These are phyloP conservation scores for Hesperophylax magnus DNA, from an alignment of 1,140 invertebrate genomes.

Conservation along the genomic window DNA sequence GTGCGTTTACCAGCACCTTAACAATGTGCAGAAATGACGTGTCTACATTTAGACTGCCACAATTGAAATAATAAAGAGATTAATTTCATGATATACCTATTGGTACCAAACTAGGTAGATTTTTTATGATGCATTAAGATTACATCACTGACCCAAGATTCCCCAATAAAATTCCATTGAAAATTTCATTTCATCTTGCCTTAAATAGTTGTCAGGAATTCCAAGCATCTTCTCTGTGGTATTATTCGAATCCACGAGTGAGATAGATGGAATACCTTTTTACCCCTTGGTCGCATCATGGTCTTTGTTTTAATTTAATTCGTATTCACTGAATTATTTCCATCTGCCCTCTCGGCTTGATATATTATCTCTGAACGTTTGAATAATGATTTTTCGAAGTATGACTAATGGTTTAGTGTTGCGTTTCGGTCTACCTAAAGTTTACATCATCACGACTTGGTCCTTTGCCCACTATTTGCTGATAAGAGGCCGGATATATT, in stretches of 20 bases:
- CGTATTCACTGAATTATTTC: constrained; percentile 45
- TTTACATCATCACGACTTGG: neutral
- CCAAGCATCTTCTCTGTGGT: neutral
- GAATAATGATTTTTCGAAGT: constrained; percentile 57
- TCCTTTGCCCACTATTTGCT: neutral
- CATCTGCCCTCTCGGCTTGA: constrained; percentile 51
- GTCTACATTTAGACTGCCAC: no score
- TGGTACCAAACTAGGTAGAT: no score
- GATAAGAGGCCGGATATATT: neutral
- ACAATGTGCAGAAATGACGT: no score
- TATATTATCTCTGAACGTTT: constrained; percentile 53
- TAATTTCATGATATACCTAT: no score
- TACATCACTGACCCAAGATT: neutral
- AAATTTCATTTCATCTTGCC: neutral
- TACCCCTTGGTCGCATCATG: neutral
- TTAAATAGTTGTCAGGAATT: constrained; percentile 4
- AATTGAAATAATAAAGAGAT: no score
- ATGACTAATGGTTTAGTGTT: constrained; percentile 53
- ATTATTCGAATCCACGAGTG: neutral
- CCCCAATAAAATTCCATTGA: neutral
- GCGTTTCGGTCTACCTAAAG: neutral
- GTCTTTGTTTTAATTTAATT: constrained; percentile 50
- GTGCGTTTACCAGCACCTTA: no score
- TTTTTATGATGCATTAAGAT: no score
- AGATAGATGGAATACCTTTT: neutral